phyloP scores from a whole-genome alignment of 2,797 vertebrate species.

The Coilia nasus region DNA sequence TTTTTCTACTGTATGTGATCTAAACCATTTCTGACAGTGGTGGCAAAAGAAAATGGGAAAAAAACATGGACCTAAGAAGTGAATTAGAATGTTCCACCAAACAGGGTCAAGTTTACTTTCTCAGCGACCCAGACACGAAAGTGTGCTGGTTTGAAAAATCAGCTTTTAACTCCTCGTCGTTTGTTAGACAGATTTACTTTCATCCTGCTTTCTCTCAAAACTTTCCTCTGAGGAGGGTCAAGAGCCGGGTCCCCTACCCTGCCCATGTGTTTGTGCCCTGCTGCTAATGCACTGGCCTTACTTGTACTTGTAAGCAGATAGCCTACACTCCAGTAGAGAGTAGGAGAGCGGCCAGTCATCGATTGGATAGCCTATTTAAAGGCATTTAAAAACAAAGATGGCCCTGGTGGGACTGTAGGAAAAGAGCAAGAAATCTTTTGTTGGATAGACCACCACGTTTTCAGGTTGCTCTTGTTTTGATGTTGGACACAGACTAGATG shows the following conservation, averaged over 20 bases:
- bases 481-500: neutral
- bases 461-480: neutral
- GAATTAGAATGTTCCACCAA: neutral
- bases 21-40: neutral
- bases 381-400: neutral
- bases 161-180: neutral
- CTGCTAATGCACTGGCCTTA: neutral
- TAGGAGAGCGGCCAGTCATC: neutral
- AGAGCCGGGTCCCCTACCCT: neutral
- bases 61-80: neutral
- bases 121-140: neutral
- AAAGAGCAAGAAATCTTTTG: neutral
- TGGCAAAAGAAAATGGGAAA: neutral
- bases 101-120: neutral
- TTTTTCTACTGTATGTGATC: neutral
- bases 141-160: neutral
- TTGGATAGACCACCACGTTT: neutral
- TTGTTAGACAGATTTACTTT: neutral
- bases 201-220: neutral
- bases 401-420: too few species aligned
- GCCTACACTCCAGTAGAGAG: neutral
- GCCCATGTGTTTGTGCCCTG: neutral
- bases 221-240: constrained; percentile 4
- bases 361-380: neutral
- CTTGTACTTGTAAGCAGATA: neutral